Base-by-base conservation (phyloP, 2,888 invertebrate genomes). In the Opisthograptis luteolata region DNA sequence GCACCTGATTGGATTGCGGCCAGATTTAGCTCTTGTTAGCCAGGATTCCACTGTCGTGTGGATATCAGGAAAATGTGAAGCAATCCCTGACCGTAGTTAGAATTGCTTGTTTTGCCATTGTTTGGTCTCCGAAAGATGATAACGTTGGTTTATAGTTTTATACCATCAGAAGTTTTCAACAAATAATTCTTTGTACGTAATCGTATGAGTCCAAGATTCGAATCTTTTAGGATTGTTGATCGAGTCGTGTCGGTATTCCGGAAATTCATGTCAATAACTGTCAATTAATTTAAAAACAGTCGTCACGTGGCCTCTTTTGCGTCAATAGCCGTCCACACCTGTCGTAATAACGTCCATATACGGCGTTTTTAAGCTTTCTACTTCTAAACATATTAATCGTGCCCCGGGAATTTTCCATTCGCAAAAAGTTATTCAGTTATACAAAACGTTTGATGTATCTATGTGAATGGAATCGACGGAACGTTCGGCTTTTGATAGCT, bases 1-100 rank as follows among this genome's bases (percentile, higher is more conserved):
- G 79, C 85, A 86, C 86, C 84, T 84, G 84, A 85, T 87, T 88
- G 88, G 87, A 81, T 59, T 60, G 43, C 60, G 55, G 87, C 87
- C 87, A 87, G 83, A 66, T 68, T 73, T 71, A 70, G 68, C 67
- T 67, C 70, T 71, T 63, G 71, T 76, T 79, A 78, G 60, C 55
- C 62, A 70, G 71, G 66, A 71, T 66, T 68, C 61, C 57, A 61
- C 49, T 59, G 62, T 67, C 61, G 60, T 64, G 60, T 60, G 59
- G 55, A 51, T 63, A 62, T 59, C 61, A 58, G 43, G 46, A 54
- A 45, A 58, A 46, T 55, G 49, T 40, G 22, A 6, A 25, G 24
- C 30, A 19, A 34, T 34, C 22, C 17, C 37, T n/a, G 12, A 22
- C 19, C 25, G 39, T 14, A 9, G 19, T 14, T 31, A 36, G 10